Conservation (phyloP, 2,113 vertebrate species). For the Spheniscus mendiculus region DNA sequence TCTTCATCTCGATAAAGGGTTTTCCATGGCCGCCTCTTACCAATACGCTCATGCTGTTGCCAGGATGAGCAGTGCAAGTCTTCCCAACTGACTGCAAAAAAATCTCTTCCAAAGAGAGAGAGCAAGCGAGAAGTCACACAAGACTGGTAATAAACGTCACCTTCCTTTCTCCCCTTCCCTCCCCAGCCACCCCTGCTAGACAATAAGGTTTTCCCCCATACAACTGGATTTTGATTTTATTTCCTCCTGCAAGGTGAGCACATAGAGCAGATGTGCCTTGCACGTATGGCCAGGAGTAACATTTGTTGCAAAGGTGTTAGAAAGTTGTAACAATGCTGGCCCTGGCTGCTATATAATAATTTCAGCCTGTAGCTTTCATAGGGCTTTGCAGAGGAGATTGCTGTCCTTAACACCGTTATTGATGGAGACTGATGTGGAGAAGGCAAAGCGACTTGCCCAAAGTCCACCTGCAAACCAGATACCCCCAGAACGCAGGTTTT, state of each 20-base stretch:
- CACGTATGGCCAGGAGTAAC: accelerated
- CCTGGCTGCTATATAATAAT: not conserved
- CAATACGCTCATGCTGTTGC: not conserved
- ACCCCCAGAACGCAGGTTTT: not conserved
- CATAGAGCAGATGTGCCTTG: not conserved
- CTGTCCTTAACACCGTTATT: not conserved
- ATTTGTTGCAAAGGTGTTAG: not conserved
- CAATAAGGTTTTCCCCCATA: accelerated
- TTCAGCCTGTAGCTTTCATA: not conserved
- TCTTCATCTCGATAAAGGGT: not conserved
- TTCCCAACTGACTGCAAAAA: not conserved
- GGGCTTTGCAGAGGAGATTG: not conserved
- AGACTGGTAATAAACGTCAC: not conserved
- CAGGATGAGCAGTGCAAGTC: not conserved
- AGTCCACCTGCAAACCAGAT: not conserved
- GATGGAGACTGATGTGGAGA: not conserved
- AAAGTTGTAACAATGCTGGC: not conserved
- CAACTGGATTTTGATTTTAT: not conserved
- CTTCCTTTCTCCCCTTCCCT: not conserved
- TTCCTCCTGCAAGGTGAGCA: not conserved
- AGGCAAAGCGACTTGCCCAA: not conserved
- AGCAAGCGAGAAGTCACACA: not conserved
- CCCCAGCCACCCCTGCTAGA: not conserved
- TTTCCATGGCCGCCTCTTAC: not conserved
- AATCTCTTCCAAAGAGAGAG: not conserved